These are phyloP conservation scores for Labeo rohita DNA, from an alignment of 2,113 vertebrate species.

Conservation along the genomic window DNA sequence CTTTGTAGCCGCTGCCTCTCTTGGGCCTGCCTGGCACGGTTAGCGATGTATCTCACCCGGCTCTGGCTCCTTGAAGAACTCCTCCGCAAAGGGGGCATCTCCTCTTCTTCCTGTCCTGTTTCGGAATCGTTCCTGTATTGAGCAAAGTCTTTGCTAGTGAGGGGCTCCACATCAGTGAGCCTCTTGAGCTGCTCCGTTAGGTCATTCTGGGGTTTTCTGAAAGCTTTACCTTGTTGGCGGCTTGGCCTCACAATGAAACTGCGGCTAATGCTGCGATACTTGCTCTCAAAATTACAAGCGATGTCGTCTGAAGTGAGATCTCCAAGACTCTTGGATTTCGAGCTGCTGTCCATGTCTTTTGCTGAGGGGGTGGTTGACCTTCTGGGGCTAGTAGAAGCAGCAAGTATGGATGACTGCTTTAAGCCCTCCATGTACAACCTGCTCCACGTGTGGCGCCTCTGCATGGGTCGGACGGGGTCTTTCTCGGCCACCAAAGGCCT, in stretches of 20 bases:
- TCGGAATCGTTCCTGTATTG: slow-evolving; percentile 52
- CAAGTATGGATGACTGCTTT: slow-evolving; percentile 70
- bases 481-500: slow-evolving; percentile 70
- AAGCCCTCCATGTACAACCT: slow-evolving; percentile 84
- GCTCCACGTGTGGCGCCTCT: slow-evolving; percentile 83
- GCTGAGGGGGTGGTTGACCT: slow-evolving; percentile 59
- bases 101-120: slow-evolving; percentile 49
- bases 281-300: slow-evolving; percentile 82
- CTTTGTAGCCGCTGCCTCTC: slow-evolving; percentile 85
- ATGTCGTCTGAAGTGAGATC: slow-evolving; percentile 94
- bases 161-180: slow-evolving; percentile 85
- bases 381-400: slow-evolving; percentile 44
- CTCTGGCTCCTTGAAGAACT: slow-evolving; percentile 92
- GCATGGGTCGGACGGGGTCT: slow-evolving; percentile 62
- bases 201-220: slow-evolving; percentile 63
- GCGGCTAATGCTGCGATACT: slow-evolving; percentile 86
- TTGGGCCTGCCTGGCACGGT: slow-evolving; percentile 88
- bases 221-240: slow-evolving; percentile 71
- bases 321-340: slow-evolving; percentile 93
- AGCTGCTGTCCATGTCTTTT: slow-evolving; percentile 47
- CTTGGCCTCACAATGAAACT: slow-evolving; percentile 80
- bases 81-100: slow-evolving; percentile 76
- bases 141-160: slow-evolving; percentile 78
- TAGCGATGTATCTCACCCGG: slow-evolving; percentile 89
- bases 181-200: slow-evolving; percentile 85